Conservation (phyloP, 2,113 vertebrate species). For the Dasyprocta punctata region DNA sequence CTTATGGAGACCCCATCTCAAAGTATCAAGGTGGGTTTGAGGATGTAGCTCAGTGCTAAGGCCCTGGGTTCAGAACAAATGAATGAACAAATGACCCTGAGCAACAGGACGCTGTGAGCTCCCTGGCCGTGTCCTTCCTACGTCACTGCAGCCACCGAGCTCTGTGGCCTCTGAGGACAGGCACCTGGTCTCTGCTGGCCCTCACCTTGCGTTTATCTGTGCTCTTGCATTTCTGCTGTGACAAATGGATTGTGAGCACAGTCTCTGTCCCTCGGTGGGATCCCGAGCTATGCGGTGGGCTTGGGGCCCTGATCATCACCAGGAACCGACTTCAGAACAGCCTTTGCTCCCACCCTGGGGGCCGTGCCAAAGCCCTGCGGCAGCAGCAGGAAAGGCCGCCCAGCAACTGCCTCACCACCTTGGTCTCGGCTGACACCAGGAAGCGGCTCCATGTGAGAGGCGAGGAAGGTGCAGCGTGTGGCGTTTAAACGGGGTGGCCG, state of each 20-base stretch:
- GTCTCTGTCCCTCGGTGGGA: too few relatives aligned
- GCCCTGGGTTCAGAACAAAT: neutral
- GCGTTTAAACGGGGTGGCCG: neutral
- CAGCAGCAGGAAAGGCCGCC: neutral
- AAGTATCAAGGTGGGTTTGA: neutral
- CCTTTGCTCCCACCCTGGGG: neutral
- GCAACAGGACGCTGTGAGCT: neutral
- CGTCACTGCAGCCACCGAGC: neutral
- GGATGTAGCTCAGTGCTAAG: neutral
- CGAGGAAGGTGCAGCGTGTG: neutral
- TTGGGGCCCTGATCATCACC: neutral
- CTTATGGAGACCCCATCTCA: neutral
- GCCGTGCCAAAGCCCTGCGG: neutral
- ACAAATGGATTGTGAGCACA: neutral
- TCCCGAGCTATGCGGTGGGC: neutral
- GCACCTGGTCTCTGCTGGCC: too few relatives aligned
- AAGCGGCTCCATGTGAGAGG: neutral
- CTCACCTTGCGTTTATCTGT: neutral
- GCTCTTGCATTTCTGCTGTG: neutral
- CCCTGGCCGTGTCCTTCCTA: neutral
- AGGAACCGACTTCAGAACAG: neutral
- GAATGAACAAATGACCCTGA: neutral
- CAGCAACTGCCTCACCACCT: neutral
- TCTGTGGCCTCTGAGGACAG: neutral
- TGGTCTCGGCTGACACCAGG: too few relatives aligned